phyloP scores from a whole-genome alignment of 2,888 invertebrate species.

The Drosophila nr. perissopoda region DNA sequence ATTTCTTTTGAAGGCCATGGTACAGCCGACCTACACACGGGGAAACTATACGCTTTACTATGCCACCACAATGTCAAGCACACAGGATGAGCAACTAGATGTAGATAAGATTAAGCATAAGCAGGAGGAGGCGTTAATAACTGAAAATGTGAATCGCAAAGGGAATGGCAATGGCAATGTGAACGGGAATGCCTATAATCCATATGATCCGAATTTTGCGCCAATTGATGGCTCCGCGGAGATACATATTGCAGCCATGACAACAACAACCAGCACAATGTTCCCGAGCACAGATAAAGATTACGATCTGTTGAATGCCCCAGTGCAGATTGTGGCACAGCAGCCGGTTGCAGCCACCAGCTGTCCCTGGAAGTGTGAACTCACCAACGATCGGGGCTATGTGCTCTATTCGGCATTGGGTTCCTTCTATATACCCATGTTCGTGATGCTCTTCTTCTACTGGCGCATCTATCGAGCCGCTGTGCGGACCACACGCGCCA shows the following conservation, averaged over 20 bases:
- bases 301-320: constrained; percentile 42
- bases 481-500: constrained; percentile 95
- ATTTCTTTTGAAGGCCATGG: constrained; percentile 69
- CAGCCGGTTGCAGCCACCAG: constrained; percentile 80
- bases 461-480: constrained; percentile 98
- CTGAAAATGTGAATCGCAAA: constrained; percentile 14
- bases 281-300: constrained; percentile 42
- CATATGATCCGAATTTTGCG: constrained; percentile 77
- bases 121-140: constrained; percentile 31
- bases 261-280: constrained; percentile 23
- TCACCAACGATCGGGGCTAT: constrained; percentile 97
- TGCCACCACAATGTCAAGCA: constrained; percentile 80
- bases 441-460: constrained; percentile 99
- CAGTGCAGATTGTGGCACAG: constrained; percentile 45
- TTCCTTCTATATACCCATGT: constrained; percentile 99
- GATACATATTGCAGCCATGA: constrained; percentile 55
- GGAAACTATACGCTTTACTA: constrained; percentile 85
- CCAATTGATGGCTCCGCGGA: constrained; percentile 69
- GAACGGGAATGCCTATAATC: constrained; percentile 75
- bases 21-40: constrained; percentile 82
- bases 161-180: constrained; percentile 1
- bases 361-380: constrained; percentile 94
- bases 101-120: constrained; percentile 68
- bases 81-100: constrained; percentile 84
- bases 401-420: constrained; percentile 98